phyloP scores from a whole-genome alignment of 2,797 vertebrate species.

The Tapirus indicus region DNA sequence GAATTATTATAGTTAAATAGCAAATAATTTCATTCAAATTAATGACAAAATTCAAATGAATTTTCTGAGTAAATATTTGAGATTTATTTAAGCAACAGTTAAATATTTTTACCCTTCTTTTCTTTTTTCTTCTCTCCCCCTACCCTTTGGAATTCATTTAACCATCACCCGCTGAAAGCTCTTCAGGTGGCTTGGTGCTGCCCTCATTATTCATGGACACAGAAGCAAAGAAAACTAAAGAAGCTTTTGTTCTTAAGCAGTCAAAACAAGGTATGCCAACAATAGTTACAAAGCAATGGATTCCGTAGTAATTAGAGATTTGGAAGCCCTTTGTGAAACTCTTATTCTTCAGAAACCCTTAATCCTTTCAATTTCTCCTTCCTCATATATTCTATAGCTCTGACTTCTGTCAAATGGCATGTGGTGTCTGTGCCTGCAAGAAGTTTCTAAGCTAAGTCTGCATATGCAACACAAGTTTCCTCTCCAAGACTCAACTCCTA shows the following conservation, averaged over 20 bases:
- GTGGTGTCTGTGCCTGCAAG: neutral
- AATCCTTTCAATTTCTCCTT: conserved; percentile 33
- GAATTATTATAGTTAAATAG: neutral
- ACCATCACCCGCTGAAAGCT: neutral
- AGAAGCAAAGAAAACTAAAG: conserved; percentile 39
- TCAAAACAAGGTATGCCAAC: conserved; percentile 73
- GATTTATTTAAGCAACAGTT: neutral
- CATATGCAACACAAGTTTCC: neutral
- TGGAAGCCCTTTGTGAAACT: conserved; percentile 33
- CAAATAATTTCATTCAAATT: conserved; percentile 40
- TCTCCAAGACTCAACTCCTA: neutral
- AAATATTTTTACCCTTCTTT: neutral
- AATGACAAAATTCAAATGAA: neutral
- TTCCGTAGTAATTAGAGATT: conserved; percentile 68
- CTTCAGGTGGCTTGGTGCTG: neutral
- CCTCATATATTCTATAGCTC: neutral
- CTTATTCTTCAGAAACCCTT: conserved; percentile 38
- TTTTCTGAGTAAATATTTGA: conserved; percentile 21
- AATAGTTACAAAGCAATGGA: conserved; percentile 39
- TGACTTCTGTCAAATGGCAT: conserved; percentile 41
- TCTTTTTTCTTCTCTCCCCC: neutral
- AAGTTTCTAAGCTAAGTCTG: conserved; percentile 12
- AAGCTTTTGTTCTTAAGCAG: conserved; percentile 65
- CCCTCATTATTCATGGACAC: conserved; percentile 63
- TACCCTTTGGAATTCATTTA: neutral